Evolutionary conservation across 2,888 invertebrate species (phyloP), one percentile per base, ranked within the genome.

Genomic region (Zonitis immaculata): DNA sequence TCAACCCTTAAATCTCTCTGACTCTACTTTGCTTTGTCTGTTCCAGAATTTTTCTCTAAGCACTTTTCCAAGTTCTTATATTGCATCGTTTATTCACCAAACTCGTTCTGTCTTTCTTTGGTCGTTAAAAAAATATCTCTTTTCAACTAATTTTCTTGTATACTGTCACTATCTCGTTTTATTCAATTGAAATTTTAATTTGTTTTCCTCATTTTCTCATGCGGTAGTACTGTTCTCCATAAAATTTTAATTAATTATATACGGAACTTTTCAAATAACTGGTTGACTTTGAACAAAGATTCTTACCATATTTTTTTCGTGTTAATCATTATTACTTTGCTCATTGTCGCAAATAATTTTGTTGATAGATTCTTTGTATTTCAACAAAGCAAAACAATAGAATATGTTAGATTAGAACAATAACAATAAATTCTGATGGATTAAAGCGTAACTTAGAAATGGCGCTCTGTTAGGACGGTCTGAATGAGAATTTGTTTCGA

Each of bases 201-300:
- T 59, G 59, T 61, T 61, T 59, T 66, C 63, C 39, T 60, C 54
- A 53, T 59, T 66, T 63, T 62, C 54, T 59, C 58, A 52, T 57
- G 56, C 59, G 52, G 57, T n/a, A n/a, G n/a, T 54, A 57, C 57
- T 56, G 54, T 58, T 59, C 57, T 62, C 61, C 55, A 62, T 55
- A 62, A 65, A 66, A 65, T 67, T 69, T 68, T 68, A 69, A 69
- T 69, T 69, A 69, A 69, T 69, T 69, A 67, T 66, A 64, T 65
- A 60, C 65, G 35, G n/a, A n/a, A 52, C 47, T 52, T 49, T 62
- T 63, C 60, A 64, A 62, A 64, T 61, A 62, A 63, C 49, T 62
- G 8, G 26, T 30, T 35, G n/a, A n/a, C 6, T 39, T 39, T 20
- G 8, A 16, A 35, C 35, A 16, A 18, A 39, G 20, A 39, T 39